Conservation (phyloP, 2,888 invertebrate species). For the Drosophila yooni region DNA sequence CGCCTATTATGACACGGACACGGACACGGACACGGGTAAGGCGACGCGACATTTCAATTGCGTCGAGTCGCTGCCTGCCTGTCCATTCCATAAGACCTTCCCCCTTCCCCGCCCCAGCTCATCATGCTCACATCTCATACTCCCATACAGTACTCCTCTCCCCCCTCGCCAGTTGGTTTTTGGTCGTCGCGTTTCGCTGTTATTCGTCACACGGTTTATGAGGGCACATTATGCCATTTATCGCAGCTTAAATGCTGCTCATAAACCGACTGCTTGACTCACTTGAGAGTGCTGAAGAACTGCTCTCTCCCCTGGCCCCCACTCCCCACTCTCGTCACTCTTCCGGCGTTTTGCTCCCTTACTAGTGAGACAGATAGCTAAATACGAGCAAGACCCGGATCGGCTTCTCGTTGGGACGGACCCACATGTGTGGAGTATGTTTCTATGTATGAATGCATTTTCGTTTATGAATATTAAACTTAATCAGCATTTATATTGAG, state of each 20-base stretch:
- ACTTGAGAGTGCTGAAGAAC: conserved; percentile 42
- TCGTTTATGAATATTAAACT: conserved; percentile 50
- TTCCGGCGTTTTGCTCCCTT: not conserved
- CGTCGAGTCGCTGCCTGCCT: conserved; percentile 51
- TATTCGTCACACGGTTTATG: conserved; percentile 71
- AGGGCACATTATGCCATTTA: conserved; percentile 78
- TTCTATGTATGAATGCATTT: conserved; percentile 38
- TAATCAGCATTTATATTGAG: conserved; percentile 34
- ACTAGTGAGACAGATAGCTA: conserved; percentile 13
- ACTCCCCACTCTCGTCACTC: not conserved
- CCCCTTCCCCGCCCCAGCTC: not conserved
- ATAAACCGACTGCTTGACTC: conserved; percentile 63
- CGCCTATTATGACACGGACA: conserved; percentile 77
- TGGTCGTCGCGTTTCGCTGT: conserved; percentile 14
- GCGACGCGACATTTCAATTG: conserved; percentile 68
- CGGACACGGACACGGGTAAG: conserved; percentile 17
- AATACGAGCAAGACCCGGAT: conserved; percentile 36
- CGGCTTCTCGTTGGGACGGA: conserved; percentile 26
- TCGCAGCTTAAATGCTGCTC: conserved; percentile 76
- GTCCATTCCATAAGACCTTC: conserved; percentile 14
- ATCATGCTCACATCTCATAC: conserved; percentile 1
- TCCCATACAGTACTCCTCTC: conserved; percentile 3
- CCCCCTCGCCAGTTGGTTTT: not conserved
- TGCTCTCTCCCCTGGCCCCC: not conserved
- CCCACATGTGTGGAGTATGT: conserved; percentile 26